Conservation (phyloP, 2,888 invertebrate species). For the Cryptocheilus praepositus region DNA sequence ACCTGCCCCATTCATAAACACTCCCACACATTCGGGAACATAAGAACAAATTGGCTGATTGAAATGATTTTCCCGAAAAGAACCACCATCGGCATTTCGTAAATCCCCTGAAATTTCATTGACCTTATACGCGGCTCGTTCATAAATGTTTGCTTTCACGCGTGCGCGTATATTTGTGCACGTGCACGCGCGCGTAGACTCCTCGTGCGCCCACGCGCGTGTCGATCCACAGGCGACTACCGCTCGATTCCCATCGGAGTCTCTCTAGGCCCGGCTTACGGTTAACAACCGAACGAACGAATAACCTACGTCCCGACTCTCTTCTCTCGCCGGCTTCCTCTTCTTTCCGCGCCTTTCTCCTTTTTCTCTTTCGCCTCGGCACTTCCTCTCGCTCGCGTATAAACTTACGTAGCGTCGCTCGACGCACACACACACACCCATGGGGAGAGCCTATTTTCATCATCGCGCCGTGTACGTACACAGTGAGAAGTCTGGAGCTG, state of each 20-base stretch:
- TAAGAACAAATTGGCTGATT: too few relatives aligned
- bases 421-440: background rate
- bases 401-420: background rate
- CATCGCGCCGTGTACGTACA: slow-evolving; percentile 11
- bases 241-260: slow-evolving; percentile 5
- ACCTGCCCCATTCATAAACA: too few relatives aligned
- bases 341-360: background rate
- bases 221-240: slow-evolving; percentile 15
- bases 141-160: slow-evolving; percentile 30
- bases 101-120: too few relatives aligned
- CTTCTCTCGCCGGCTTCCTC: slow-evolving; percentile 11
- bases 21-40: too few relatives aligned
- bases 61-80: too few relatives aligned
- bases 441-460: slow-evolving; percentile 15
- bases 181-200: slow-evolving; percentile 20
- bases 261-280: background rate
- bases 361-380: background rate
- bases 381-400: slow-evolving; percentile 1
- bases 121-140: slow-evolving; percentile 21
- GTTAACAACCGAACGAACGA: background rate
- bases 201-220: slow-evolving; percentile 33
- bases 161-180: slow-evolving; percentile 24
- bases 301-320: background rate
- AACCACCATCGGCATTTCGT: too few relatives aligned
- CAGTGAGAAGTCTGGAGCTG: slow-evolving; percentile 21